These are phyloP conservation scores for Megalurothrips usitatus DNA, from an alignment of 2,888 invertebrate species.

Conservation along the genomic window DNA sequence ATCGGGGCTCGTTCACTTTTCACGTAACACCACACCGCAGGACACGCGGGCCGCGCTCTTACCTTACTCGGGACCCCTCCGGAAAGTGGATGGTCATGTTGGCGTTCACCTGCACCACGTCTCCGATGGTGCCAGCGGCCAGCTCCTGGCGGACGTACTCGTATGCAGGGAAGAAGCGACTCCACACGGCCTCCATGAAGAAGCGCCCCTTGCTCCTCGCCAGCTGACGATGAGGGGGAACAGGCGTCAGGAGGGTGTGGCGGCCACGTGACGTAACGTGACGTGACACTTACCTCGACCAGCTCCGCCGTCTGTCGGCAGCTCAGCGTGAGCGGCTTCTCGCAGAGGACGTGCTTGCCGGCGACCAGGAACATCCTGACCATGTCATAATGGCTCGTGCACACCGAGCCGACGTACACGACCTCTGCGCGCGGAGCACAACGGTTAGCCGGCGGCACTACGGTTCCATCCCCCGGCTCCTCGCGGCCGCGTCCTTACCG, in stretches of 20 bases:
- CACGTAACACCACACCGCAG: too few species aligned
- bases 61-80: not conserved
- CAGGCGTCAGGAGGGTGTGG: too few species aligned
- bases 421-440: not conserved
- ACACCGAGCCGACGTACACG: slow-evolving; percentile 11
- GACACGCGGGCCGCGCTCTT: not conserved
- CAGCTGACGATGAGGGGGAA: not conserved
- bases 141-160: slow-evolving; percentile 8
- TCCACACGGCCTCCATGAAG: slow-evolving; percentile 16
- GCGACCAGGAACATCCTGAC: not conserved
- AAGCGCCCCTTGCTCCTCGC: not conserved
- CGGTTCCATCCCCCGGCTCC: too few species aligned
- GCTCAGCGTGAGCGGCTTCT: not conserved
- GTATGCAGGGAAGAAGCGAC: not conserved
- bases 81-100: not conserved
- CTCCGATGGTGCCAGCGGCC: not conserved
- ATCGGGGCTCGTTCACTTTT: too few species aligned
- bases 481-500: not conserved
- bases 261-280: too few species aligned
- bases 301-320: not conserved
- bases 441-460: too few species aligned
- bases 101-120: not conserved
- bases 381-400: not conserved
- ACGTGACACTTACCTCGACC: not conserved
- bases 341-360: slow-evolving; percentile 13